phyloP scores from a whole-genome alignment of 2,113 vertebrate genomes.

The Gavia stellata region DNA sequence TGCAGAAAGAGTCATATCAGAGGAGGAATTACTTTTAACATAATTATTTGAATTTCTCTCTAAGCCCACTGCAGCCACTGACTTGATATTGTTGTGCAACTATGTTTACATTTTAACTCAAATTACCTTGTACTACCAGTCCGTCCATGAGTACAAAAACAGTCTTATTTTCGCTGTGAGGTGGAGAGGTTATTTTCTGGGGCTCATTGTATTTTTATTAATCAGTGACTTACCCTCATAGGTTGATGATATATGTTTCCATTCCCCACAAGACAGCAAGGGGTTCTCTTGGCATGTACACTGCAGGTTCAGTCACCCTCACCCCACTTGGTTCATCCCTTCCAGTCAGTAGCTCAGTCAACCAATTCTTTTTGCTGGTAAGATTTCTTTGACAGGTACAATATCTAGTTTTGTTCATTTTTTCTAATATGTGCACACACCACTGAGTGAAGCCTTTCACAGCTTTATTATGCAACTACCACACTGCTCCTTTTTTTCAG shows the following conservation, averaged over 20 bases:
- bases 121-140: not conserved
- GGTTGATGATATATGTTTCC: not conserved
- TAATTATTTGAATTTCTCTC: constrained; percentile 10
- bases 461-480: not conserved
- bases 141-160: not conserved
- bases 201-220: not conserved
- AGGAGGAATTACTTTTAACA: not conserved
- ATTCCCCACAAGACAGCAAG: not conserved
- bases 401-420: not conserved
- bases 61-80: not conserved
- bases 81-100: not conserved
- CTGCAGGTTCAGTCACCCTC: not conserved
- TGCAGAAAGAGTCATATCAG: not conserved
- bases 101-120: not conserved
- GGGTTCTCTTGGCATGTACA: not conserved
- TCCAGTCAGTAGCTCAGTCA: not conserved
- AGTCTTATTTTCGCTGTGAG: not conserved
- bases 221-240: not conserved
- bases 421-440: not conserved
- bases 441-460: not conserved
- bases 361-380: not conserved
- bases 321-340: not conserved
- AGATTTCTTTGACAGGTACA: not conserved
- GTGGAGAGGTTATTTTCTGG: not conserved
- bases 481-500: not conserved